Percentiles rank a stretch among this genome's conserved stretches.
These are phyloP conservation scores for Rhodinocichla rosea DNA, from an alignment of 2,113 vertebrate species.

Conservation along the genomic window DNA sequence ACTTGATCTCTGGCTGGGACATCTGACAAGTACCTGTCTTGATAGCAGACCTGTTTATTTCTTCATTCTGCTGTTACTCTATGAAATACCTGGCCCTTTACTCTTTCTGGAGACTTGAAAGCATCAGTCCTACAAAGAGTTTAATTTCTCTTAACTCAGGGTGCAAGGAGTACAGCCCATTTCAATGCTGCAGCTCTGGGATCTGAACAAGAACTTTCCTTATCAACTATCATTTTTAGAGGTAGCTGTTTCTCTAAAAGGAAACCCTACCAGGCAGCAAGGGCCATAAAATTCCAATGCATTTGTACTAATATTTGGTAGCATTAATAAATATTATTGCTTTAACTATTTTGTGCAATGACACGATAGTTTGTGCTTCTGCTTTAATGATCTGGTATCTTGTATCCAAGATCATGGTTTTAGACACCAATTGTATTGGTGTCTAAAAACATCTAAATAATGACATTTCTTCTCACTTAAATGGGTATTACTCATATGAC, in stretches of 20 bases:
- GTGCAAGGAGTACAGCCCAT: slow-evolving; percentile 7
- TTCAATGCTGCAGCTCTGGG: not conserved
- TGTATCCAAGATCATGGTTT: not conserved
- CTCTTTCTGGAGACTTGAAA: slow-evolving; percentile 19
- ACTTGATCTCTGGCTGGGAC: not conserved
- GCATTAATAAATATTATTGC: not conserved
- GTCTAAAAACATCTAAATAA: not conserved
- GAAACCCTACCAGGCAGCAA: not conserved
- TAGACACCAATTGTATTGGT: not conserved
- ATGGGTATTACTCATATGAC: not conserved
- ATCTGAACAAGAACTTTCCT: not conserved
- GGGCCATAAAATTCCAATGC: not conserved
- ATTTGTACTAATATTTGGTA: slow-evolving; percentile 1
- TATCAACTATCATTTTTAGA: not conserved
- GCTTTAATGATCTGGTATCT: not conserved
- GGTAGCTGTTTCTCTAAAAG: not conserved
- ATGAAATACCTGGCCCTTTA: not conserved
- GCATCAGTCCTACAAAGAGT: not conserved
- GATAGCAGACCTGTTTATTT: not conserved
- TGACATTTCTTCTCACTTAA: slow-evolving; percentile 17
- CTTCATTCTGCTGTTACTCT: not conserved
- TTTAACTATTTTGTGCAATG: slow-evolving; percentile 1
- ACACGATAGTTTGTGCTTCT: not conserved
- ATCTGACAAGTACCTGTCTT: slow-evolving; percentile 31
- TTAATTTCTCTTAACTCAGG: slow-evolving; percentile 14